Base-by-base conservation (phyloP, 2,888 invertebrate genomes). In the Boloria euphrosyne region DNA sequence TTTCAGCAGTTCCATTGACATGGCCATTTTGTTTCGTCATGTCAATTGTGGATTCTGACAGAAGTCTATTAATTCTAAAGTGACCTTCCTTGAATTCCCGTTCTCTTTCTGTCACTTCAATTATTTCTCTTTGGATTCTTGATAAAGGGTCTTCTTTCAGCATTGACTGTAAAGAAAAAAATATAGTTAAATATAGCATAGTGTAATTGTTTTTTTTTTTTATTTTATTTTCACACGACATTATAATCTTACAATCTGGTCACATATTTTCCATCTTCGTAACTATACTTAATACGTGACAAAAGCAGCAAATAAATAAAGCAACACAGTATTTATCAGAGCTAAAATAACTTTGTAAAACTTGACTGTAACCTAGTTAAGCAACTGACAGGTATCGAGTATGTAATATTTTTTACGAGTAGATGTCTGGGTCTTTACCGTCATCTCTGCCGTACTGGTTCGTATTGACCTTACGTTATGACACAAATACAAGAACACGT, bases 41-140 rank as follows among this genome's bases (percentile, higher is more conserved):
- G 75, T 86, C 93, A 75, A 89, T 84, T 6, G 89, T 90, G 7
- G 92, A 92, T 75, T 93, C 92, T 5, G 92, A 92, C 70, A 90
- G 72, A 46, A 92, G 85, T 59, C 92, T 80, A 74, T 85, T 90
- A 59, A 90, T 86, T 64, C 90, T 83, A 73, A 92, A 91, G 77
- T 90, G 92, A 18, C 94, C 94, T 76, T 94, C 94, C 74, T 94
- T 93, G 75, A 97, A 94, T 80, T 97, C 97, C 79, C 95, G 94
- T 86, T 98, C 98, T 73, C 97, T 93, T 79, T 96, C 95, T 62
- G 95, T 95, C 68, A 96, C 97, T 89, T 97, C 96, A 78, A 96
- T 95, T 78, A 98, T 97, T 93, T 98, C 98, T 80, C 95, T 94
- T 89, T 98, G 97, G 84, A 98, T 97, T 84, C 97, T 94, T 79